Base-by-base conservation (phyloP, 2,888 invertebrate species). In the Silvanus unidentatus region DNA sequence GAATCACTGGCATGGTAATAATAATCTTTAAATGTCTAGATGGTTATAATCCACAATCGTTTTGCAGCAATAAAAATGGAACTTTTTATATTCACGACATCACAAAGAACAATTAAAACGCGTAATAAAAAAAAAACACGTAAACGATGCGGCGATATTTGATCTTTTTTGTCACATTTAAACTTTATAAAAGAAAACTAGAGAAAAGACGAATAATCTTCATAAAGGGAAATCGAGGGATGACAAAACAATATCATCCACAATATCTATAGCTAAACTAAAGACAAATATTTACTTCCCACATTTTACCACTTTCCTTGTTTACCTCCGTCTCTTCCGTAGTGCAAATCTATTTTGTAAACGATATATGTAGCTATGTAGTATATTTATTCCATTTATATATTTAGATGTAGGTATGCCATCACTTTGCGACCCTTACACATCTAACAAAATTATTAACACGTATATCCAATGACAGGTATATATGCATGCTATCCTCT, bases 231-330 rank as follows among this genome's bases (percentile, higher is more conserved):
- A 32, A 32, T 32, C 32, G n/a, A 12, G 40, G 40, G 40, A 37
- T 29, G 40, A 36, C 39, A 40, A 36, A 42, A 42, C 36, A 42
- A 37, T 15, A 35, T 29, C 30, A 16, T 14, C 40, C 40, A 49
- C 44, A 49, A 52, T 55, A 55, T 53, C 52, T 47, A 53, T 52
- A n/a, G n/a, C n/a, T n/a, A 52, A 53, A 54, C 54, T 43, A 46
- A 49, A 48, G 40, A 46, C 51, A 56, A 56, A 45, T 45, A 45
- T 45, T 45, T 45, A 41, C 45, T 43, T 47, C 35, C 11, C 40
- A 40, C 40, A 32, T 55, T 59, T 58, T 56, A 53, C 55, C 55
- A 54, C 53, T 53, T 57, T 50, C 54, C 51, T 53, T 59, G 58
- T 59, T 58, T 59, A 55, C 55, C 45, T 56, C 50, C 47, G 50